phyloP scores from a whole-genome alignment of 2,888 invertebrate species.

The Dastarcus helophoroides region DNA sequence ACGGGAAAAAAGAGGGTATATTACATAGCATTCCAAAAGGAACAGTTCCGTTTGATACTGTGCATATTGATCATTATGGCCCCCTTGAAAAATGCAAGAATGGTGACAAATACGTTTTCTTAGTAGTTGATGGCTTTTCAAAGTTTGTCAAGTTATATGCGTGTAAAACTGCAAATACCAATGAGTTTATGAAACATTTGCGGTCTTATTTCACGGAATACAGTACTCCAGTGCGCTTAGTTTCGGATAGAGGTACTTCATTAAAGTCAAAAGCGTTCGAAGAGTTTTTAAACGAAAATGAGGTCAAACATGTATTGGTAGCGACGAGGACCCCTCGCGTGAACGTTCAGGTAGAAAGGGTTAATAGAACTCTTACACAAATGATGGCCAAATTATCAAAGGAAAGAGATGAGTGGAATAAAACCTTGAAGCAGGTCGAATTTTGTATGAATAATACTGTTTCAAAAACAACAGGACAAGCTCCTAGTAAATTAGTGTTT shows the following conservation, averaged over 20 bases:
- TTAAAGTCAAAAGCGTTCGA: slow-evolving; percentile 8
- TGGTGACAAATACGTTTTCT: slow-evolving; percentile 17
- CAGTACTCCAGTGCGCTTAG: slow-evolving; percentile 5
- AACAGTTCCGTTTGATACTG: slow-evolving; percentile 18
- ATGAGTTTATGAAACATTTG: slow-evolving; percentile 14
- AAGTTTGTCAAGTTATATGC: slow-evolving; percentile 20
- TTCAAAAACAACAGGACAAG: slow-evolving; percentile 20
- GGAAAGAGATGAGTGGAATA: slow-evolving; percentile 15
- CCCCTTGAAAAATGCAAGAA: slow-evolving; percentile 14
- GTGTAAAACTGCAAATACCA: slow-evolving; percentile 13
- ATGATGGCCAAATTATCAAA: slow-evolving; percentile 6
- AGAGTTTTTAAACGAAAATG: slow-evolving; percentile 4
- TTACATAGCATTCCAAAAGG: slow-evolving; percentile 21
- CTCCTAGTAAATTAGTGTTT: slow-evolving; percentile 21
- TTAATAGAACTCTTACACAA: slow-evolving; percentile 7
- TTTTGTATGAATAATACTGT: slow-evolving; percentile 20
- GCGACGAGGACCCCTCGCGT: slow-evolving; percentile 7
- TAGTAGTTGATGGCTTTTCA: slow-evolving; percentile 20
- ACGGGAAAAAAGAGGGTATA: slow-evolving; percentile 19
- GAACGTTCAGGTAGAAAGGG: slow-evolving; percentile 10
- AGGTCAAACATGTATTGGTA: slow-evolving; percentile 7
- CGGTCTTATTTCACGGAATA: slow-evolving; percentile 12
- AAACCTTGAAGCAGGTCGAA: slow-evolving; percentile 11
- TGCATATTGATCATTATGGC: slow-evolving; percentile 24
- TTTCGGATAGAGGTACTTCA: slow-evolving; percentile 9